A percentile compares a stretch with the other conserved stretches of the same genome.
phyloP scores from a whole-genome alignment of 1,140 invertebrate genomes.

The Maniola jurtina region DNA sequence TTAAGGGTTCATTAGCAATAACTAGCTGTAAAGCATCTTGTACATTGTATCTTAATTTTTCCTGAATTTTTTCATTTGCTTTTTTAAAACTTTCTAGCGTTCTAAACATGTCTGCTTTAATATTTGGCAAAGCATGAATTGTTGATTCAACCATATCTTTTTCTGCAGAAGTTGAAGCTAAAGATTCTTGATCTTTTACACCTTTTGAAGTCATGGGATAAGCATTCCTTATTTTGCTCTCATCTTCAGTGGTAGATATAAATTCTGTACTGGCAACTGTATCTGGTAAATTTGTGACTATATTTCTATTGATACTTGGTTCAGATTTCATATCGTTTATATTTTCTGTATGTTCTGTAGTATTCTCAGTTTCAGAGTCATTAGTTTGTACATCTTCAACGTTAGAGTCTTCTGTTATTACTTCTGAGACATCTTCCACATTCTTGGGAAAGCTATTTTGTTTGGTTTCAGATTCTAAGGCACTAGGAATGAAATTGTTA shows the following conservation, averaged over 20 bases:
- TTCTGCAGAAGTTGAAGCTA: not conserved
- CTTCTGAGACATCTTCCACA: not conserved
- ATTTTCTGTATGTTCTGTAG: not conserved
- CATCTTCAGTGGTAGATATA: not conserved
- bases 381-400: not conserved
- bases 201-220: not conserved
- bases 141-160: not conserved
- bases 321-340: not conserved
- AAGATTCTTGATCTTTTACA: not conserved
- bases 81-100: slow-evolving; percentile 26
- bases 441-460: not conserved
- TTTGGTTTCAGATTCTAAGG: not conserved
- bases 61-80: slow-evolving; percentile 19
- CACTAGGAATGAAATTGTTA: not conserved
- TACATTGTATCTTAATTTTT: slow-evolving; percentile 19
- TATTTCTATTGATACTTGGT: not conserved
- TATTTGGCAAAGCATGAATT: slow-evolving; percentile 16
- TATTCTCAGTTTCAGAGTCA: not conserved
- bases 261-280: not conserved
- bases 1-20: not conserved
- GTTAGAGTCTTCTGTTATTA: not conserved
- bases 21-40: slow-evolving; percentile 10
- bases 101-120: slow-evolving; percentile 18
- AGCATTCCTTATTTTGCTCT: too few relatives aligned
- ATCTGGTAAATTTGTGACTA: not conserved